Evolutionary conservation across 23 tunicate species (phyloP).

Genomic region (Ascidia mentula): DNA sequence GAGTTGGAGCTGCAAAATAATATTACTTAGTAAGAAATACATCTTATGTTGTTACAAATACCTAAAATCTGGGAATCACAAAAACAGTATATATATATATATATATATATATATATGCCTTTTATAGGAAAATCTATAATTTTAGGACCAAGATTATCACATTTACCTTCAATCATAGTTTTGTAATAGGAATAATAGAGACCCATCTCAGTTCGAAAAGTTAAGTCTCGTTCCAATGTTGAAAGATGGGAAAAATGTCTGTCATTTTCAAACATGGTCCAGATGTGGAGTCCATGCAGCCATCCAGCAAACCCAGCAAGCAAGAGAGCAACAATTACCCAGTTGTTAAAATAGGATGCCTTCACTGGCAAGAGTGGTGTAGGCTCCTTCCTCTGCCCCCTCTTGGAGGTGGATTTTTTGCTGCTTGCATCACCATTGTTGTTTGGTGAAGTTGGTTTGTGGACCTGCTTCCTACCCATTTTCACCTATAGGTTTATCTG

Average conservation of each 20-base stretch:
- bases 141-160: too few relatives aligned
- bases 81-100: too few relatives aligned
- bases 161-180: conserved; percentile 82
- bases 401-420: not conserved
- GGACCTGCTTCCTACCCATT: conserved; percentile 19
- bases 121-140: not conserved
- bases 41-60: not conserved
- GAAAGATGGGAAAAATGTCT: conserved; percentile 98
- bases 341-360: conserved; percentile 44
- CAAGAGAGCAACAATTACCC: conserved; percentile 78
- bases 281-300: conserved; percentile 90
- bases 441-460: conserved; percentile 9
- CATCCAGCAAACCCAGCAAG: conserved; percentile 80
- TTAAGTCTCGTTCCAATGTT: conserved; percentile 88
- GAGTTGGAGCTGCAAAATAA: conserved; percentile 69
- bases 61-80: not conserved
- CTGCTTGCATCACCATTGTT: conserved; percentile 13
- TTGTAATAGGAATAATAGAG: conserved; percentile 97
- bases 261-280: conserved; percentile 98
- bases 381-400: not conserved
- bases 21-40: not conserved
- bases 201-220: conserved; percentile 99
- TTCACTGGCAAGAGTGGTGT: not conserved
- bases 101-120: not conserved
- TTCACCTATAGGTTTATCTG: not conserved